A percentile compares a stretch with the other conserved stretches of the same genome.
phyloP scores from a whole-genome alignment of 1,140 invertebrate species.

The Muscidifurax raptorellus region DNA sequence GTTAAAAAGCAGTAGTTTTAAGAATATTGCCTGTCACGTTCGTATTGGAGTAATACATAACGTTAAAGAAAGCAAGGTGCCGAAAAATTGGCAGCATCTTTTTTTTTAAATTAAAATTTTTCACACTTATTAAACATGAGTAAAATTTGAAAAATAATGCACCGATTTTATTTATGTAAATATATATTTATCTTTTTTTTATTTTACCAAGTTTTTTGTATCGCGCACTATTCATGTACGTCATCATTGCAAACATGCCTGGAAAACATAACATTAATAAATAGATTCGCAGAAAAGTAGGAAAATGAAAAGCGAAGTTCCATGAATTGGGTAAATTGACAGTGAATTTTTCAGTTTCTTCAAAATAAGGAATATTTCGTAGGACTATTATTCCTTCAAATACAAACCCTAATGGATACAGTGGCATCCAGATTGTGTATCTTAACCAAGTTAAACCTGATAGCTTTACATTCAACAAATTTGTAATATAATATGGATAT shows the following conservation, averaged over 20 bases:
- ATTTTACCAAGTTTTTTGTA: conserved; percentile 76
- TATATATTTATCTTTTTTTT: background rate
- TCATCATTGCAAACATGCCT: conserved; percentile 85
- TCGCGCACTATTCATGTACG: conserved; percentile 84
- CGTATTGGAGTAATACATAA: no score
- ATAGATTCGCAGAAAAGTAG: conserved; percentile 86
- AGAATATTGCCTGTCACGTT: no score
- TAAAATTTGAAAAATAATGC: background rate
- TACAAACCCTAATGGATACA: conserved; percentile 93
- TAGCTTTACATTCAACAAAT: conserved; percentile 85
- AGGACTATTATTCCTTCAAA: conserved; percentile 90
- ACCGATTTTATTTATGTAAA: background rate
- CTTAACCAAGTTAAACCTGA: conserved; percentile 92
- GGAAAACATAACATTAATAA: conserved; percentile 86
- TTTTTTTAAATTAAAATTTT: no score
- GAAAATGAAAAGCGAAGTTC: conserved; percentile 93
- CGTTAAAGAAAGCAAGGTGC: no score
- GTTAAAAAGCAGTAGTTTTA: no score
- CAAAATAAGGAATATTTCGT: conserved; percentile 91
- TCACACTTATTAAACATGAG: no score
- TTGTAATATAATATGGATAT: conserved; percentile 94
- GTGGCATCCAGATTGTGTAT: conserved; percentile 94
- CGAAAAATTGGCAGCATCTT: no score
- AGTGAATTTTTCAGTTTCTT: conserved; percentile 87
- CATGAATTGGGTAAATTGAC: conserved; percentile 87